A percentile compares a stretch with the other conserved stretches of the same genome.
phyloP scores from a whole-genome alignment of 30 jellyfish, hydroid and myxozoan genomes.

The Hydractinia echinata region DNA sequence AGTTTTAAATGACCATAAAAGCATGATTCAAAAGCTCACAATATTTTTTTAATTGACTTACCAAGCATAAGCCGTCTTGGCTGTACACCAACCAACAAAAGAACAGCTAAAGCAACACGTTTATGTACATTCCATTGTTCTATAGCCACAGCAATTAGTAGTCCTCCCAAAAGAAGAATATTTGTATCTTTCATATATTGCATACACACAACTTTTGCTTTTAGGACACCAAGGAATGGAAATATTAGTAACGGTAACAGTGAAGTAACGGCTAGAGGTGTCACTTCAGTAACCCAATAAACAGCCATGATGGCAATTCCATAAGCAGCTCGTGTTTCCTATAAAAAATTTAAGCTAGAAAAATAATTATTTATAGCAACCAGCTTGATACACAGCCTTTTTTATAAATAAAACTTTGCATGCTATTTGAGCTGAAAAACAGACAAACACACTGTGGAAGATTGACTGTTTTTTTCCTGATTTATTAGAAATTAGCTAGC shows the following conservation, averaged over 20 bases:
- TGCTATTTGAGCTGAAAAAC: too few species aligned
- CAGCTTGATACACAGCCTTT: too few species aligned
- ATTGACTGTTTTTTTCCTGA: too few species aligned
- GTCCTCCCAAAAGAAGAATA: slow-evolving; percentile 86
- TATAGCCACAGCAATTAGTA: slow-evolving; percentile 90
- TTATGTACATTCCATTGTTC: slow-evolving; percentile 98
- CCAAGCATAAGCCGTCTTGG: slow-evolving; percentile 89
- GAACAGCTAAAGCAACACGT: slow-evolving; percentile 78
- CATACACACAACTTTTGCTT: slow-evolving; percentile 72
- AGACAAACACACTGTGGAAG: too few species aligned
- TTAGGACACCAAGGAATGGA: slow-evolving; percentile 78
- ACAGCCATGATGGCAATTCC: slow-evolving; percentile 82
- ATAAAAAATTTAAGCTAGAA: not conserved
- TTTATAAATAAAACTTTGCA: too few species aligned
- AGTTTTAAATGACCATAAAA: too few species aligned
- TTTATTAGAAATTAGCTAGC: too few species aligned
- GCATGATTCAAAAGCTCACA: not conserved
- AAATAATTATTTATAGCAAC: not conserved
- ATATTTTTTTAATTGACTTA: slow-evolving; percentile 10
- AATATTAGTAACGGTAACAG: slow-evolving; percentile 75
- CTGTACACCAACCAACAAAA: slow-evolving; percentile 87
- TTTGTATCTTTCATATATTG: slow-evolving; percentile 94
- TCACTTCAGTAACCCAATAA: slow-evolving; percentile 92
- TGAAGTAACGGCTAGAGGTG: slow-evolving; percentile 92
- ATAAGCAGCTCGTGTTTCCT: slow-evolving; percentile 84